These are phyloP conservation scores for Gobiocypris rarus DNA, from an alignment of 2,113 vertebrate species.

Conservation along the genomic window DNA sequence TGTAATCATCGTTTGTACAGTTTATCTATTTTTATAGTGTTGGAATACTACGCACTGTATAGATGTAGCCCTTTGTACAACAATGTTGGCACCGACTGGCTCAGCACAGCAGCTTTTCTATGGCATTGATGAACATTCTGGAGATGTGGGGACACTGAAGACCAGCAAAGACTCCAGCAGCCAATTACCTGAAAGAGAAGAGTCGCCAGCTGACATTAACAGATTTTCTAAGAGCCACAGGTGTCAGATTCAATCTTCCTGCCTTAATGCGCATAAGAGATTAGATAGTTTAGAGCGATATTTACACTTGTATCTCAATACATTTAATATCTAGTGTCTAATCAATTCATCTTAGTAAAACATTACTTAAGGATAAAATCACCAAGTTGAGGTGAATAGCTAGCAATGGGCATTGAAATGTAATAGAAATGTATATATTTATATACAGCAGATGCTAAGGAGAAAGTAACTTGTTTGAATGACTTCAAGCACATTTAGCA, in stretches of 20 bases:
- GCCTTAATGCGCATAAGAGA: not conserved
- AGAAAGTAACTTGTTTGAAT: not conserved
- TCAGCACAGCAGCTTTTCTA: constrained; percentile 11
- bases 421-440: constrained; percentile 6
- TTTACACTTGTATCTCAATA: constrained; percentile 5
- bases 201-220: not conserved
- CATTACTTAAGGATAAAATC: not conserved
- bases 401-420: constrained; percentile 12
- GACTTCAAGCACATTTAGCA: not conserved
- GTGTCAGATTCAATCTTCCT: not conserved
- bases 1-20: constrained; percentile 45
- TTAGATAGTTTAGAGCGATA: constrained; percentile 28
- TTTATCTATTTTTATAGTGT: constrained; percentile 45
- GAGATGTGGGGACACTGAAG: not conserved
- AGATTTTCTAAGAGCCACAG: not conserved
- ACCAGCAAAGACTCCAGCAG: not conserved
- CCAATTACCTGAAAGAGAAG: not conserved
- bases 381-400: not conserved
- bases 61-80: constrained; percentile 42
- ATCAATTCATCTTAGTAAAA: constrained; percentile 3
- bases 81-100: constrained; percentile 43
- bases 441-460: not conserved
- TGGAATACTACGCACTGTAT: constrained; percentile 51
- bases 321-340: constrained; percentile 17
- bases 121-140: constrained; percentile 10